Evolutionary conservation across 2,797 vertebrate species (phyloP), one percentile per base, ranked within the genome.

Genomic region (Trachops cirrhosus): DNA sequence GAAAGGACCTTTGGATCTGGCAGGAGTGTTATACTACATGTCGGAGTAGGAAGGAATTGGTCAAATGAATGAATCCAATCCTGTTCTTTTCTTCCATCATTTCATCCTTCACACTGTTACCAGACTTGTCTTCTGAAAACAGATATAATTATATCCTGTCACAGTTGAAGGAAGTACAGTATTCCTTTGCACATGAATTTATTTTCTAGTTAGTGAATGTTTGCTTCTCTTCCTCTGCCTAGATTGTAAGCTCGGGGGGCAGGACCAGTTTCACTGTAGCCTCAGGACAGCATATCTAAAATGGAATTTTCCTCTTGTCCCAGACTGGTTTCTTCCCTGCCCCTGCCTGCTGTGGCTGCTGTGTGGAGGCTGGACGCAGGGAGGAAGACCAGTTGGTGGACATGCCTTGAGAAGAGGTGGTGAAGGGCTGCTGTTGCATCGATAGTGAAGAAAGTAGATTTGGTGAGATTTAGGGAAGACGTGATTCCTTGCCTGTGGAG

Each of bases 361-460:
- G 39, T 21, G 5, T 21, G 12, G 18, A n/a, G 62, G 32, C 39
- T 26, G 54, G 41, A 6, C 41, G 5, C 7, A 1, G 1, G 0
- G 46, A 41, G 12, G 70, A 15, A 80, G 39, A 39, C 10, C 24
- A 8, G 39, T 80, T 18, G 0, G 21, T 37, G 34, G 57, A 12
- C 1, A 19, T 2, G 10, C 0, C 18, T 14, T 3, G 10, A 8
- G 54, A 54, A 21, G 54, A 68, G 64, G n/a, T 15, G 34, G 19
- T 8, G 52, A 18, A 26, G 9, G 18, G 21, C 34, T 29, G 29
- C 39, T 44, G 34, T 7, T 50, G 39, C 18, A 5, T 5, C 0
- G 0, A 24, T n/a, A 34, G 39, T 26, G 34, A 64, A 57, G 91
- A 21, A 32, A 41, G 62, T 5, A 21, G 41, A 39, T 9, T 1